Conservation (phyloP, 2,888 invertebrate genomes). For the Drosophila prostipennis region DNA sequence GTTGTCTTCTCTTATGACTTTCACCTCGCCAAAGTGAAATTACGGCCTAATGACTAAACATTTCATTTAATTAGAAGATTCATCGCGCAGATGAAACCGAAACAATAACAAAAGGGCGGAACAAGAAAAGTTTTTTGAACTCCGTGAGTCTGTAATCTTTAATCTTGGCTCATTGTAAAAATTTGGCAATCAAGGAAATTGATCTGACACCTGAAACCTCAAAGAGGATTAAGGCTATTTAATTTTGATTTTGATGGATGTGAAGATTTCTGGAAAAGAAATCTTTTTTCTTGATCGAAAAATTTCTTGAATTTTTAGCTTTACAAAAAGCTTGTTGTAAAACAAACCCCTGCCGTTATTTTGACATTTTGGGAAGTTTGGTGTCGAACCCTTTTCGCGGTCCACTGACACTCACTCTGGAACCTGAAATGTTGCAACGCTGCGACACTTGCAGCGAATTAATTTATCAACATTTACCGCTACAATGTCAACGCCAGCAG, state of each 20-base stretch:
- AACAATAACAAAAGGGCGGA: slow-evolving; percentile 53
- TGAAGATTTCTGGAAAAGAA: slow-evolving; percentile 18
- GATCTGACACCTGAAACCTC: slow-evolving; percentile 34
- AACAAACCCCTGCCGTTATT: slow-evolving; percentile 29
- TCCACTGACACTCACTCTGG: slow-evolving; percentile 27
- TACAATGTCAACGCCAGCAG: slow-evolving; percentile 66
- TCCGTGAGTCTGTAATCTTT: slow-evolving; percentile 11
- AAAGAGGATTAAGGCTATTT: slow-evolving; percentile 25
- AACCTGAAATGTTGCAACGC: slow-evolving; percentile 43
- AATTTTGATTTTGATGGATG: slow-evolving; percentile 26
- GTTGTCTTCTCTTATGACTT: slow-evolving; percentile 53
- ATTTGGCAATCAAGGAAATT: slow-evolving; percentile 27
- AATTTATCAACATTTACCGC: slow-evolving; percentile 76
- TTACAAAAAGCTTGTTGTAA: background rate
- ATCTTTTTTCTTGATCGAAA: background rate
- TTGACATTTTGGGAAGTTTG: slow-evolving; percentile 24
- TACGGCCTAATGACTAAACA: slow-evolving; percentile 73
- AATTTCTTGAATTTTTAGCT: background rate
- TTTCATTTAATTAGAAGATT: slow-evolving; percentile 74
- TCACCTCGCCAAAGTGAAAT: slow-evolving; percentile 75
- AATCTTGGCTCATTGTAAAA: slow-evolving; percentile 24
- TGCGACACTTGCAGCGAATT: slow-evolving; percentile 65
- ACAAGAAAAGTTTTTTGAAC: slow-evolving; percentile 59
- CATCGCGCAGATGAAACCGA: slow-evolving; percentile 46
- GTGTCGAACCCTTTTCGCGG: slow-evolving; percentile 18